These are phyloP conservation scores for Zingel zingel DNA, from an alignment of 2,113 vertebrate species.

Conservation along the genomic window DNA sequence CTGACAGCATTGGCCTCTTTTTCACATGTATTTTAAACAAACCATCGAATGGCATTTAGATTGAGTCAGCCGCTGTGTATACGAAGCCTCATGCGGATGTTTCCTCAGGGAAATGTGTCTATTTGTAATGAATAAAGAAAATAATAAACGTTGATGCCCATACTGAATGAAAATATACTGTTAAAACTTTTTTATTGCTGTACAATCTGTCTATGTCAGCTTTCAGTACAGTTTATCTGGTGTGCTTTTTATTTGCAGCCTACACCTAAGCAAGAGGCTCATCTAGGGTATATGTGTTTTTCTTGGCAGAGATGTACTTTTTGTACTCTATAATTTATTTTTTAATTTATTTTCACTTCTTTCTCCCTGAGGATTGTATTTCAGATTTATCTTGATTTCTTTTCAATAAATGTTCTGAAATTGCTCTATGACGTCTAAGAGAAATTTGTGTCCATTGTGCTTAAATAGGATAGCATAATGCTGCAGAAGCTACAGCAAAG, in stretches of 20 bases:
- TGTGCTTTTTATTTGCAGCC: slow-evolving; percentile 44
- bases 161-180: slow-evolving; percentile 46
- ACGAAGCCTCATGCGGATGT: slow-evolving; percentile 64
- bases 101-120: slow-evolving; percentile 83
- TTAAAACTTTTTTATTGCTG: slow-evolving; percentile 43
- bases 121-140: slow-evolving; percentile 66
- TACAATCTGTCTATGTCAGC: slow-evolving; percentile 32
- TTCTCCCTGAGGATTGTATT: slow-evolving; percentile 66
- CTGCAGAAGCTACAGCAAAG: not conserved
- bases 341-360: slow-evolving; percentile 75
- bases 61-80: slow-evolving; percentile 63
- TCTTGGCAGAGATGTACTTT: slow-evolving; percentile 73
- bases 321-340: slow-evolving; percentile 82
- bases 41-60: slow-evolving; percentile 57
- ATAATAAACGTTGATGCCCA: slow-evolving; percentile 58
- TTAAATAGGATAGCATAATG: not conserved
- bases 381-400: slow-evolving; percentile 70
- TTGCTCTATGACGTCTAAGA: not conserved
- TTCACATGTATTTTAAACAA: slow-evolving; percentile 42
- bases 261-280: slow-evolving; percentile 33
- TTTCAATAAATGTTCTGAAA: slow-evolving; percentile 81
- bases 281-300: slow-evolving; percentile 47
- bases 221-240: slow-evolving; percentile 33
- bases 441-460: not conserved
- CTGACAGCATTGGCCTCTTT: slow-evolving; percentile 40